Percentiles rank a stretch among this genome's conserved stretches.
These are phyloP conservation scores for Tribolium castaneum DNA, from an alignment of 1,140 invertebrate genomes.

Conservation along the genomic window DNA sequence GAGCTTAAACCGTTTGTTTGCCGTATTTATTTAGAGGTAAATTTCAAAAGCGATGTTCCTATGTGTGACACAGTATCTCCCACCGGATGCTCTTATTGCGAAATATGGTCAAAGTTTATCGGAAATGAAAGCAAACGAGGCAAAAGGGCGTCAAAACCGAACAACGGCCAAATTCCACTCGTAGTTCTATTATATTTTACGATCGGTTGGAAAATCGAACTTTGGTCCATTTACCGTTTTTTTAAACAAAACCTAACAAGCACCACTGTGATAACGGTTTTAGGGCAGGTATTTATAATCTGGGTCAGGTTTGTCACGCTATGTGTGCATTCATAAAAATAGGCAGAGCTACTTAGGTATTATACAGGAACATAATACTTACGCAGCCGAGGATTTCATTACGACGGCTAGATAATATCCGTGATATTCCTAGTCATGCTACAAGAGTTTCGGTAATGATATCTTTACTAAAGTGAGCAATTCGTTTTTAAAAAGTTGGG, in stretches of 20 bases:
- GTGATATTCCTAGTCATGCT: neutral
- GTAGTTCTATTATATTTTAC: neutral
- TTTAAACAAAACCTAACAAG: conserved; percentile 6
- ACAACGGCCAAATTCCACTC: no score
- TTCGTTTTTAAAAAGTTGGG: neutral
- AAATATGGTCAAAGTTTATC: no score
- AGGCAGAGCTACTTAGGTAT: conserved; percentile 7
- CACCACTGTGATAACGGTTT: conserved; percentile 21
- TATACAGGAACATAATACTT: neutral
- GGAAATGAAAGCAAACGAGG: no score
- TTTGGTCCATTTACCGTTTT: conserved; percentile 11
- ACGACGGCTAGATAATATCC: neutral
- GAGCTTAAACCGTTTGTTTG: no score
- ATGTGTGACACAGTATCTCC: no score
- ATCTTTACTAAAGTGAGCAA: neutral
- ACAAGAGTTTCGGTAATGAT: neutral
- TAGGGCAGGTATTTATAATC: conserved; percentile 29
- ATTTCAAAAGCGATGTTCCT: no score
- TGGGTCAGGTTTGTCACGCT: conserved; percentile 27
- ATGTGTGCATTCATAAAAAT: conserved; percentile 36
- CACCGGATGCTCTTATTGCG: no score
- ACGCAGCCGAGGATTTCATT: neutral
- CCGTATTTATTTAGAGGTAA: no score
- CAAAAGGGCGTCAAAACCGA: no score
- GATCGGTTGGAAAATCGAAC: neutral